A percentile compares a stretch with the other conserved stretches of the same genome.
These are phyloP conservation scores for Limosa lapponica DNA, from an alignment of 2,797 vertebrate genomes.

Conservation along the genomic window DNA sequence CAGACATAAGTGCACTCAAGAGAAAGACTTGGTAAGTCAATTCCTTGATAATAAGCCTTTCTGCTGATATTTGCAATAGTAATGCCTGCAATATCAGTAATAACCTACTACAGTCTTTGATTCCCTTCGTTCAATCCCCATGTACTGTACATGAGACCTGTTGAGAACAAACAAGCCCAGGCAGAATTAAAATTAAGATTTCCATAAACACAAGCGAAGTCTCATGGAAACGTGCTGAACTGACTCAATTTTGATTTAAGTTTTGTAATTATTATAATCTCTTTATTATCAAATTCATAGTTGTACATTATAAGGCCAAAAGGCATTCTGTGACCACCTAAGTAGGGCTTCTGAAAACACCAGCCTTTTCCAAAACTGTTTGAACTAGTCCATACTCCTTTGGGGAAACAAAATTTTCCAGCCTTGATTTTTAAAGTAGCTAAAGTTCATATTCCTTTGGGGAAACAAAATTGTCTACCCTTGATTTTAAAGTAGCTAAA, in stretches of 20 bases:
- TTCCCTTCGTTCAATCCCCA: conserved; percentile 73
- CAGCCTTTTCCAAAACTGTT: neutral
- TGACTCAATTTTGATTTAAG: neutral
- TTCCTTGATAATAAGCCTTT: conserved; percentile 74
- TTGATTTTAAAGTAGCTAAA: neutral
- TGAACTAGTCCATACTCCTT: neutral
- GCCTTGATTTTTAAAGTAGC: neutral
- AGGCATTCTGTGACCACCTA: neutral
- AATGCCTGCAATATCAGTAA: conserved; percentile 74
- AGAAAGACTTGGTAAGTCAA: conserved; percentile 73
- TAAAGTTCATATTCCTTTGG: neutral
- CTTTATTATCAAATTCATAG: neutral
- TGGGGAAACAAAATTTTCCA: neutral
- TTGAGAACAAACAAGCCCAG: conserved; percentile 76
- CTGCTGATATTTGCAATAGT: conserved; percentile 78
- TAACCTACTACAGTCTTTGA: conserved; percentile 72
- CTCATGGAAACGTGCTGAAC: conserved; percentile 23
- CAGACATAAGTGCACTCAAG: conserved; percentile 63
- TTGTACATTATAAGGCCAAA: neutral
- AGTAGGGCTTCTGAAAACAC: neutral
- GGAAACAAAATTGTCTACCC: neutral
- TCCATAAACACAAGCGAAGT: neutral
- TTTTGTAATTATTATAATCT: neutral
- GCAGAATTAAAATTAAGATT: conserved; percentile 56
- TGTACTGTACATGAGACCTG: conserved; percentile 69